Base-by-base conservation (phyloP, 2,797 vertebrate species). In the Trachurus trachurus region DNA sequence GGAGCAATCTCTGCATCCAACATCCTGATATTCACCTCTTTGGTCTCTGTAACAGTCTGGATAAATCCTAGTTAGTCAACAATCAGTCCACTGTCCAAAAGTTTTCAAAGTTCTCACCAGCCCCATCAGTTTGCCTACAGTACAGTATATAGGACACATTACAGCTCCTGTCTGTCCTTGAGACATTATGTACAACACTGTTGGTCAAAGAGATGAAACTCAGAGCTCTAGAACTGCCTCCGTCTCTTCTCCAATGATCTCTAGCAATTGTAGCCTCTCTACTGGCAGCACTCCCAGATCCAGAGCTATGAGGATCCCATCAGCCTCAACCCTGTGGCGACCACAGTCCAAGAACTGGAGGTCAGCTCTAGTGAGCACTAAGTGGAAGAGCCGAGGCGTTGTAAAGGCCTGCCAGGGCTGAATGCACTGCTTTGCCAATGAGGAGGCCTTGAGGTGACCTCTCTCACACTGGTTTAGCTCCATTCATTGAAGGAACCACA, bases 211-310 rank as follows among this genome's bases (percentile, higher is more conserved):
- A 70, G 40, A 49, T 47, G 62, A 57, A 81, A 71, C 69, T 44
- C 21, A 49, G 4, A 83, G 10, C 71, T 84, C 21, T 15, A 13
- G 22, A 71, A 54, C 49, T 44, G 56, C 59, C 64, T 66, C 75
- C 9, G 42, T 66, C 60, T 74, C 57, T 54, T 81, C 13, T 76
- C 22, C 54, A 68, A 82, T 53, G 37, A 59, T 83, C 50, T 61
- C 44, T 56, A 61, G 52, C n/a, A 62, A 57, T 26, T 49, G 47
- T 44, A 86, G 62, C 58, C 9, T 47, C 71, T 68, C 72, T 76
- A 45, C 74, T 91, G 92, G 92, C 89, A 85, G 60, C 37, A 21
- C 76, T 93, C 93, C 91, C 88, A 87, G 85, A 86, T 42, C 61
- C 37, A 52, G 65, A 87, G 85, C 86, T 58, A 65, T 65, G 34